Evolutionary conservation across 2,113 vertebrate genomes (phyloP).

Genomic region (Lontra canadensis): DNA sequence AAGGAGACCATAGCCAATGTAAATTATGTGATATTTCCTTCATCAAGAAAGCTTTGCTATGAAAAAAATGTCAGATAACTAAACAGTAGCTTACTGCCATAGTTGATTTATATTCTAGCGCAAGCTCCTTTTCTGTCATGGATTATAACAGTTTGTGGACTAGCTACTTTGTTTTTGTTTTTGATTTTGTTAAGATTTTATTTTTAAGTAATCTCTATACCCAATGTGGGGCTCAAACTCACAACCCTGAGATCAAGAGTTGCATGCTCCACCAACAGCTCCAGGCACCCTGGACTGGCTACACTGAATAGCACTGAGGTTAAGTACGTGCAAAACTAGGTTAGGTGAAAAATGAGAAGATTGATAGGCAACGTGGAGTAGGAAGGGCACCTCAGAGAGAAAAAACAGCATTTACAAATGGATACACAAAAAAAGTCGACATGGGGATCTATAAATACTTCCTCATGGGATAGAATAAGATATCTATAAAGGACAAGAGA

Average conservation of each 20-base stretch:
- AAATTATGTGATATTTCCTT: not conserved
- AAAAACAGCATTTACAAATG: slow-evolving; percentile 32
- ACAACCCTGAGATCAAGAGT: not conserved
- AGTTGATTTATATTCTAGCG: not conserved
- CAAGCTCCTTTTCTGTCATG: not conserved
- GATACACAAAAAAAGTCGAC: not conserved
- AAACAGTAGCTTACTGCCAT: not conserved
- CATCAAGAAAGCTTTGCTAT: not conserved
- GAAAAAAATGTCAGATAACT: not conserved
- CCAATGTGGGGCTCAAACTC: not conserved
- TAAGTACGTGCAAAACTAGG: not conserved
- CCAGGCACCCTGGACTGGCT: not conserved
- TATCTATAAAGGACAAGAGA: not conserved
- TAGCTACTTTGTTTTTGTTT: not conserved
- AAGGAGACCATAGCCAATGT: not conserved
- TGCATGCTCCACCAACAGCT: not conserved
- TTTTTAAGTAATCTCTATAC: not conserved
- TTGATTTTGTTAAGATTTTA: not conserved
- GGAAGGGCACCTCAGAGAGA: not conserved
- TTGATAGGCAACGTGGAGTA: not conserved
- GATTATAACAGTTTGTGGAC: not conserved
- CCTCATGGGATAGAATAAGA: not conserved
- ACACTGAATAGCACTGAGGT: not conserved
- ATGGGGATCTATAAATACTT: not conserved
- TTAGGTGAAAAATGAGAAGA: slow-evolving; percentile 25